phyloP scores from a whole-genome alignment of 2,797 vertebrate species.

The Centropyge bicolor region DNA sequence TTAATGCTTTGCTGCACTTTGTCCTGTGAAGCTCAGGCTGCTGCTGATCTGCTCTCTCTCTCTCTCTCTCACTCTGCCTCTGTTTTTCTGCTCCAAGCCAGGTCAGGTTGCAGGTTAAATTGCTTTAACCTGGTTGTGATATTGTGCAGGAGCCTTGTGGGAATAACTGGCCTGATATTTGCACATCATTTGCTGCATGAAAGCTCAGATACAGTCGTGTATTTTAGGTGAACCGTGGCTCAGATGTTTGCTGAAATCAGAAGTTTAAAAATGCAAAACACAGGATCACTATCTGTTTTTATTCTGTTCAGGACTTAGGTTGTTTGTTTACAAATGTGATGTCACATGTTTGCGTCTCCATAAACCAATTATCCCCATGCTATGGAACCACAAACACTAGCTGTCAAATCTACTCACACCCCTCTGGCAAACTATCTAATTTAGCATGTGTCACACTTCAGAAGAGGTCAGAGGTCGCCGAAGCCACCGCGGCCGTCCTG shows the following conservation, averaged over 20 bases:
- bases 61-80: background rate
- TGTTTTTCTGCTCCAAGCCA: conserved; percentile 16
- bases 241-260: background rate
- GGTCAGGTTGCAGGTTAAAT: conserved; percentile 69
- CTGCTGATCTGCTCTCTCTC: conserved; percentile 15
- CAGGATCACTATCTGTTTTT: background rate
- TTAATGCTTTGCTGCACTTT: conserved; percentile 58
- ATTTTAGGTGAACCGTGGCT: conserved; percentile 1
- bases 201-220: conserved; percentile 13
- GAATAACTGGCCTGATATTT: conserved; percentile 39
- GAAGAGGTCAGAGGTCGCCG: conserved; percentile 74
- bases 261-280: background rate
- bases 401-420: conserved; percentile 61
- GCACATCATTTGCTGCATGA: conserved; percentile 21
- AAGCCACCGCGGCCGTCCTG: conserved; percentile 37
- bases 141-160: conserved; percentile 7
- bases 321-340: conserved; percentile 6
- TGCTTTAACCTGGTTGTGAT: conserved; percentile 27
- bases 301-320: background rate
- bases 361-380: conserved; percentile 54
- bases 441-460: conserved; percentile 65
- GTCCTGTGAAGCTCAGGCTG: conserved; percentile 20
- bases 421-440: conserved; percentile 61
- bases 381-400: conserved; percentile 28
- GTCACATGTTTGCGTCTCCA: conserved; percentile 17